Base-by-base conservation (phyloP, 2,797 vertebrate species). In the Sebastes minor region DNA sequence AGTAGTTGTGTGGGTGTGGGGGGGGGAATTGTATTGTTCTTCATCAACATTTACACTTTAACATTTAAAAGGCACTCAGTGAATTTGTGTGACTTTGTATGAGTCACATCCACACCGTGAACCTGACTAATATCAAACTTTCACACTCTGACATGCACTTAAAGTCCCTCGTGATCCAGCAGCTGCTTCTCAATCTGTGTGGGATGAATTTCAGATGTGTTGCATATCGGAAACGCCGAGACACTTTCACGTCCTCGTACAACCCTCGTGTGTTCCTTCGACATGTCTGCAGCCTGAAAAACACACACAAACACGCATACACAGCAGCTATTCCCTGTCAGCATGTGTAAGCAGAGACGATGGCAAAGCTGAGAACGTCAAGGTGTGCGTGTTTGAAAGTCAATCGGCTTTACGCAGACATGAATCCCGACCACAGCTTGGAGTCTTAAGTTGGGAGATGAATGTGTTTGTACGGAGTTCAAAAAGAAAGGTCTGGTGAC, bases 101-200 rank as follows among this genome's bases (percentile, higher is more conserved):
- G 52, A n/a, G 27, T 74, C 60, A 18, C 38, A 62, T 27, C 12
- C n/a, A 57, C 64, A 42, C 6, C 71, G 33, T 20, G 60, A n/a
- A 55, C 35, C 72, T 84, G 70, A 84, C 69, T 76, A 78, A 85
- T 53, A 68, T 68, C 74, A 88, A 68, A 88, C 70, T 38, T 86
- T 87, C 78, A 78, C 87, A 88, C 86, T 7, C 28, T 8, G 22
- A 73, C 60, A 27, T 23, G 38, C 49, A 65, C 38, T 57, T 11
- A 27, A 52, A 78, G 76, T 32, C 27, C 71, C 84, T 70, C 30
- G 59, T 89, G 87, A 87, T 83, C 62, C 71, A 64, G 77, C 88
- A 92, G 91, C 85, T 91, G 88, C 61, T 80, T 78, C 77, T 80
- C 22, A 33, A 6, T 55, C 57, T 23, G 77, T 22, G 57, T 8